Base-by-base conservation (phyloP, 1,140 invertebrate genomes). In the Dendroctonus ponderosae region DNA sequence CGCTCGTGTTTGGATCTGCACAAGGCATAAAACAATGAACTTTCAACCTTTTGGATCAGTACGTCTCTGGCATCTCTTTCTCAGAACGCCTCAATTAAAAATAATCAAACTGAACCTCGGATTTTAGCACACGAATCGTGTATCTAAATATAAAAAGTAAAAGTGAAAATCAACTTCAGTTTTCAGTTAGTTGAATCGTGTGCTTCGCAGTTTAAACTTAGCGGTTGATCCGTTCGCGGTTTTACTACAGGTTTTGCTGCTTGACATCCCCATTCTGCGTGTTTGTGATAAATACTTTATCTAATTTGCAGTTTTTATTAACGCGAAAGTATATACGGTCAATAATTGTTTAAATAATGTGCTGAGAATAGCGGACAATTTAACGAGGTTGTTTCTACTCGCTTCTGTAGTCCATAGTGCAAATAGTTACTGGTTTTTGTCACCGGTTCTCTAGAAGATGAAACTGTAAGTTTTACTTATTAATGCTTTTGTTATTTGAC, bases 91-190 rank as follows among this genome's bases (percentile, higher is more conserved):
- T 9, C 7, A 37, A 11, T 12, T 15, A 46, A 53, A 26, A 38
- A 26, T 37, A 39, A 50, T 50, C 37, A 50, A 39, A 26, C 53
- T 26, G 12, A 43, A 62, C 49, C 11, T 38, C 60, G 49, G 42
- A 52, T 62, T 62, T 52, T 44, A 62, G 50, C 9, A 52, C 60
- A 40, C 37, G 43, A 14, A 9, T 7, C 11, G 14, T 7, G 44
- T 15, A 40, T 50, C 48, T n/a, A 62, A 62, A 62, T 62, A 62
- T 62, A 62, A 62, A 62, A 62, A 62, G 60, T 53, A 62, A 62
- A 42, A 62, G 60, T 42, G 50, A 51, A 62, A 62, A 62, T 52
- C 60, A 26, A 43, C 50, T 26, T 53, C 39, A 62, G 60, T 46
- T 56, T 14, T 26, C 39, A 41, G 11, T 59, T 48, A 46, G 44